Evolutionary conservation across 1,140 invertebrate species (phyloP).

Genomic region (Polypedilum vanderplanki): DNA sequence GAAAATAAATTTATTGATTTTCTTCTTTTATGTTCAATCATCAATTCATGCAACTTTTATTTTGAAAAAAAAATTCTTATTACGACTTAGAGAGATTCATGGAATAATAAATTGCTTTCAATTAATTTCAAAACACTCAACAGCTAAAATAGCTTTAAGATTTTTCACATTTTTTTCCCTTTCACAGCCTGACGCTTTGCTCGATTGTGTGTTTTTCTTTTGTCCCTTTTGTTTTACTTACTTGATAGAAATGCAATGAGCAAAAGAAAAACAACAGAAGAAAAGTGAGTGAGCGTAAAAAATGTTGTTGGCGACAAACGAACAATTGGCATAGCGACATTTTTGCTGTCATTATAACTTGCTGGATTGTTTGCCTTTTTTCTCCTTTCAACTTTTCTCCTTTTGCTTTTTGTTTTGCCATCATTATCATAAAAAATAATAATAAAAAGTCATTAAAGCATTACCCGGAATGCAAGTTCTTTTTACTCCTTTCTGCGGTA

Average conservation of each 20-base stretch:
- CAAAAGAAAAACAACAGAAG: not conserved
- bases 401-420: not conserved
- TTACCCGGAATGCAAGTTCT: not conserved
- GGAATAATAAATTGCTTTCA: not conserved
- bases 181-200: conserved; percentile 15
- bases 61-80: too few relatives aligned
- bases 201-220: not conserved
- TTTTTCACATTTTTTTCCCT: conserved; percentile 3
- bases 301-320: not conserved
- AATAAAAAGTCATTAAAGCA: not conserved
- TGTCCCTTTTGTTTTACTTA: not conserved
- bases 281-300: not conserved
- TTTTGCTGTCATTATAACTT: not conserved
- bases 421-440: conserved; percentile 8
- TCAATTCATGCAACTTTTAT: not conserved
- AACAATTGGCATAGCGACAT: conserved; percentile 16
- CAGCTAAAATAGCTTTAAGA: conserved; percentile 12
- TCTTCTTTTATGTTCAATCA: too few relatives aligned
- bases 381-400: not conserved
- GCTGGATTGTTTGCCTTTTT: not conserved
- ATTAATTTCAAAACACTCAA: conserved; percentile 7
- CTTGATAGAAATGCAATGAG: not conserved
- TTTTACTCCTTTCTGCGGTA: not conserved
- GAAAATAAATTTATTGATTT: too few relatives aligned
- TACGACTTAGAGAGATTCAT: too few relatives aligned